Percentiles rank a stretch among this genome's conserved stretches.
These are phyloP conservation scores for Ennomos quercinarius DNA, from an alignment of 2,888 invertebrate species.

Conservation along the genomic window DNA sequence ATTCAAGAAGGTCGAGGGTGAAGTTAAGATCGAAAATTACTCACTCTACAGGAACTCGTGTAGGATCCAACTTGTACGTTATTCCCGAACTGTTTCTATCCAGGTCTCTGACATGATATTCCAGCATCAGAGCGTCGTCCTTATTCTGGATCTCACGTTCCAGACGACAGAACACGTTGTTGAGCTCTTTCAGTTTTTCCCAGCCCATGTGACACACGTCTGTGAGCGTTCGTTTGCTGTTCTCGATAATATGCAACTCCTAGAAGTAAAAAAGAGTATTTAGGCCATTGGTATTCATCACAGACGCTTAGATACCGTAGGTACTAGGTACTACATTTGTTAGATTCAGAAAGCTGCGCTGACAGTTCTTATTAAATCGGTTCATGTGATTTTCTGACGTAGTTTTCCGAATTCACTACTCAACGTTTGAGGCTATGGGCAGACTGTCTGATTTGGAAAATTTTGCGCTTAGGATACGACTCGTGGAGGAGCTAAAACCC, in stretches of 20 bases:
- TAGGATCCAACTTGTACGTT: slow-evolving; percentile 92
- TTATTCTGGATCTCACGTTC: slow-evolving; percentile 92
- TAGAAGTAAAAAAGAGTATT: slow-evolving; percentile 44
- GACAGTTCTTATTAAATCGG: too few species aligned
- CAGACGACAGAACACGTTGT: slow-evolving; percentile 89
- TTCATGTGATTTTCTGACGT: too few species aligned
- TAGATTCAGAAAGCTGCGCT: too few species aligned
- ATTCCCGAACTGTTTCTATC: slow-evolving; percentile 91
- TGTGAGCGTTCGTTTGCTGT: slow-evolving; percentile 73
- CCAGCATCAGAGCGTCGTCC: slow-evolving; percentile 91
- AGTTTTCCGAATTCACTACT: too few species aligned
- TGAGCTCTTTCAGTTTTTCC: slow-evolving; percentile 91
- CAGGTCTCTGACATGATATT: slow-evolving; percentile 90
- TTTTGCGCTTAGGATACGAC: too few species aligned
- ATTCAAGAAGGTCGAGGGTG: too few species aligned
- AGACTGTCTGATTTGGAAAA: too few species aligned
- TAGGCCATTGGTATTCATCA: too few species aligned
- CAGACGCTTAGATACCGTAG: too few species aligned
- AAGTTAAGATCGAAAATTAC: not conserved
- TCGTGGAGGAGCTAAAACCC: too few species aligned
- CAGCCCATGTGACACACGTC: slow-evolving; percentile 87
- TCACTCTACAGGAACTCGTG: slow-evolving; percentile 67
- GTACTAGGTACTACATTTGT: too few species aligned
- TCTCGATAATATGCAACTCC: slow-evolving; percentile 79
- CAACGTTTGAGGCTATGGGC: too few species aligned